phyloP scores from a whole-genome alignment of 2,113 vertebrate genomes.

The Dendropsophus ebraccatus region DNA sequence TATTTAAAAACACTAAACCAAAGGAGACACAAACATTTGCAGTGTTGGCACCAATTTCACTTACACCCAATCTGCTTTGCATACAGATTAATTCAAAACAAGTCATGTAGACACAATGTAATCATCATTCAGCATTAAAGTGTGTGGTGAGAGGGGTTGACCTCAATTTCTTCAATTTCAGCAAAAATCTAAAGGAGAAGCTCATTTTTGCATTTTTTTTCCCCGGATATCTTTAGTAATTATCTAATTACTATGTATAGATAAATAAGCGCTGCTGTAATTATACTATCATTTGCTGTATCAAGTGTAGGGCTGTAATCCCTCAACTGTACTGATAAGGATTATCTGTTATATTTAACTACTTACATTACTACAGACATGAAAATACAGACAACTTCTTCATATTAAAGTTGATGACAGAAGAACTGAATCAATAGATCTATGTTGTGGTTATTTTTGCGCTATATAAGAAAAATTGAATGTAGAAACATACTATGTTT shows the following conservation, averaged over 20 bases:
- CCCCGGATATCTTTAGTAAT: conserved; percentile 54
- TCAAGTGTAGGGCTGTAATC: conserved; percentile 51
- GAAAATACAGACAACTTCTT: conserved; percentile 9
- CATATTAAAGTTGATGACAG: conserved; percentile 15
- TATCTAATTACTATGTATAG: conserved; percentile 57
- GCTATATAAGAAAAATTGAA: too few relatives aligned
- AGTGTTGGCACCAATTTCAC: background rate
- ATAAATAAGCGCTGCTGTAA: conserved; percentile 54
- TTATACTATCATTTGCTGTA: conserved; percentile 52
- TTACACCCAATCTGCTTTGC: conserved; percentile 54
- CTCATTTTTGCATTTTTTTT: conserved; percentile 48
- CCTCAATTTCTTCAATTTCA: conserved; percentile 58
- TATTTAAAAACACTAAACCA: conserved; percentile 21
- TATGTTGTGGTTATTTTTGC: background rate
- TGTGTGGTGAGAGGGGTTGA: conserved; percentile 51
- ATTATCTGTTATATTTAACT: conserved; percentile 51
- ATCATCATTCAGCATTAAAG: conserved; percentile 52
- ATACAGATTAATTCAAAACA: conserved; percentile 55
- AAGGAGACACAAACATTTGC: conserved; percentile 25
- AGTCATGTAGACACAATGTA: conserved; percentile 59
- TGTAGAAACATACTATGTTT: too few relatives aligned
- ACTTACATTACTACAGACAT: background rate
- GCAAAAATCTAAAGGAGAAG: conserved; percentile 58
- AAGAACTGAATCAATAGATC: background rate
- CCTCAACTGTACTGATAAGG: conserved; percentile 47